Evolutionary conservation across 2,888 invertebrate species (phyloP), one percentile per base, ranked within the genome.

Genomic region (Lissocephala sabroskyi): DNA sequence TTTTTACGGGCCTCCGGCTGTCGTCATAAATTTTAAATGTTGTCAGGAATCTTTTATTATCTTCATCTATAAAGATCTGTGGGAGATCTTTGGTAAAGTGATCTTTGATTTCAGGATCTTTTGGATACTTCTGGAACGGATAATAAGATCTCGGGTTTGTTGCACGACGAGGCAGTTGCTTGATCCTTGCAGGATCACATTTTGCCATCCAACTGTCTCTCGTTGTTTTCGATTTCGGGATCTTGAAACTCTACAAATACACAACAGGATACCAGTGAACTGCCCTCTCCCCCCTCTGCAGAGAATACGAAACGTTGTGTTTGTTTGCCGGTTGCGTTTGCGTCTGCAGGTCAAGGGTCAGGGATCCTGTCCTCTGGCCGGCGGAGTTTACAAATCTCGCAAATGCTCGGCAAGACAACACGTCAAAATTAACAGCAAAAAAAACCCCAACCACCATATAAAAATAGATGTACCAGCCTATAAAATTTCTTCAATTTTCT

Each of bases 181-280:
- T 60, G 53, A 35, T 49, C 47, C n/a, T 48, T 49, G 41, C 39
- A 30, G 23, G n/a, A n/a, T n/a, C n/a, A n/a, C n/a, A 35, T 47
- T 52, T 48, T 14, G 35, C 1, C 43, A 79, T 57, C 78, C 82
- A 80, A 78, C 81, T 83, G 82, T 77, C 82, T 81, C 76, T 79
- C 79, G 80, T 79, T 83, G 78, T 81, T 81, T 81, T 82, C 81
- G 83, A 83, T 83, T 83, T 81, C 80, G 83, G 81, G 82, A 80
- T 83, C 83, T 83, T 82, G 67, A n/a, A n/a, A n/a, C n/a, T n/a
- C n/a, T n/a, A n/a, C n/a, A n/a, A n/a, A n/a, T 59, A 68, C 66
- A 77, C 83, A 70, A 52, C 82, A 29, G 49, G 41, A n/a, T n/a
- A n/a, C n/a, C n/a, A n/a, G n/a, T 3, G 23, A 5, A 3, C 23